phyloP scores from a whole-genome alignment of 2,797 vertebrate genomes.

The Crossoptilon crossoptilon region DNA sequence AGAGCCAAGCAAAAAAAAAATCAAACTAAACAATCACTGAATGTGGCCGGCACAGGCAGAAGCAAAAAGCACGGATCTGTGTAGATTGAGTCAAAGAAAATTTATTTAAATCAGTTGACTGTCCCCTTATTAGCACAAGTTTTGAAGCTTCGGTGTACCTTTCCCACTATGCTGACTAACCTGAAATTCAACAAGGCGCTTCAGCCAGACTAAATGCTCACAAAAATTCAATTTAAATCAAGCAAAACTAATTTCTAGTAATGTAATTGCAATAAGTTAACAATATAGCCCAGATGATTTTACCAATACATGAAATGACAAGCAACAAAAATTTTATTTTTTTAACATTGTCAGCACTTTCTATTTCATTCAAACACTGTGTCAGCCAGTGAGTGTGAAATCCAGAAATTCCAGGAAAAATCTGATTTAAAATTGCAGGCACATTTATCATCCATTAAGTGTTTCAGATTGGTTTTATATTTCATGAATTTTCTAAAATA shows the following conservation, averaged over 20 bases:
- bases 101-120: background rate
- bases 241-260: background rate
- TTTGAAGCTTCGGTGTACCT: background rate
- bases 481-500: background rate
- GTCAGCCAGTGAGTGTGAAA: background rate
- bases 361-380: constrained; percentile 25
- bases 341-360: background rate
- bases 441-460: background rate
- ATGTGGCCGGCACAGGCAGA: background rate
- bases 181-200: background rate
- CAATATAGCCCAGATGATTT: background rate
- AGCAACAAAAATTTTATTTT: background rate
- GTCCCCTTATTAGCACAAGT: background rate
- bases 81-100: background rate
- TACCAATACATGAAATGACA: background rate
- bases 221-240: background rate
- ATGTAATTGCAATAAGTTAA: background rate
- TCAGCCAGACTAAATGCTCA: background rate
- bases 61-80: background rate
- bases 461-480: background rate
- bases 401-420: background rate
- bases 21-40: accelerated
- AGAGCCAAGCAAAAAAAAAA: background rate
- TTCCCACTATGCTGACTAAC: background rate
- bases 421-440: background rate